Evolutionary conservation across 2,888 invertebrate species (phyloP).

Genomic region (Lochmaea capreae): DNA sequence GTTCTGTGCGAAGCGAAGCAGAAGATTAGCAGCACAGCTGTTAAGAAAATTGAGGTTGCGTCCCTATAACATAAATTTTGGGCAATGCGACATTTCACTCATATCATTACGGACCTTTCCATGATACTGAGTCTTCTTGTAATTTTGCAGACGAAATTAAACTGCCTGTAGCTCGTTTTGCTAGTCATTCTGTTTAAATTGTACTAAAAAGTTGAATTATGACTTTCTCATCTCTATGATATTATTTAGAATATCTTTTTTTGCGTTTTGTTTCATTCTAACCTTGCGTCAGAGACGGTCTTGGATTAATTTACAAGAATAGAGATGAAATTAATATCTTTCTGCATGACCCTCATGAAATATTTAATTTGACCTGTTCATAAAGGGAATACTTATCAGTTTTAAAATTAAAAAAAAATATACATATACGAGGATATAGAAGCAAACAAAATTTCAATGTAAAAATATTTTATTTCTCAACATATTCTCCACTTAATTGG

Average conservation of each 20-base stretch:
- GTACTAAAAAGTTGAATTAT: conserved; percentile 21
- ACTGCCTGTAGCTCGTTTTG: conserved; percentile 27
- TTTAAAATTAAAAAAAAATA: no score
- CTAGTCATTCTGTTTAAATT: conserved; percentile 23
- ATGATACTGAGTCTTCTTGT: conserved; percentile 27
- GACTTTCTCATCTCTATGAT: conserved; percentile 15
- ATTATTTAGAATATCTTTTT: not conserved
- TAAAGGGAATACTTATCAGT: no score
- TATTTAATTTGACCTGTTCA: no score
- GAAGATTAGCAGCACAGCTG: conserved; percentile 5
- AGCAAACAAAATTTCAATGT: no score
- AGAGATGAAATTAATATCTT: not conserved
- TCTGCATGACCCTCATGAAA: not conserved
- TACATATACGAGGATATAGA: no score
- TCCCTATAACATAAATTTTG: conserved; percentile 26
- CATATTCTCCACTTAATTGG: no score
- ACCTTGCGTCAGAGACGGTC: not conserved
- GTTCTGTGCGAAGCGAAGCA: not conserved
- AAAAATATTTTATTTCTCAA: no score
- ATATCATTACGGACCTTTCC: conserved; percentile 31
- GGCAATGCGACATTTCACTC: conserved; percentile 25
- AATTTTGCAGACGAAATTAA: conserved; percentile 30
- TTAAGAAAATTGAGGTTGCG: conserved; percentile 30
- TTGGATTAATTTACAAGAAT: not conserved
- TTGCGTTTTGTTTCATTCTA: not conserved